A percentile compares a stretch with the other conserved stretches of the same genome.
Evolutionary conservation across 2,797 vertebrate species (phyloP).

Genomic region (Pagetopsis macropterus): DNA sequence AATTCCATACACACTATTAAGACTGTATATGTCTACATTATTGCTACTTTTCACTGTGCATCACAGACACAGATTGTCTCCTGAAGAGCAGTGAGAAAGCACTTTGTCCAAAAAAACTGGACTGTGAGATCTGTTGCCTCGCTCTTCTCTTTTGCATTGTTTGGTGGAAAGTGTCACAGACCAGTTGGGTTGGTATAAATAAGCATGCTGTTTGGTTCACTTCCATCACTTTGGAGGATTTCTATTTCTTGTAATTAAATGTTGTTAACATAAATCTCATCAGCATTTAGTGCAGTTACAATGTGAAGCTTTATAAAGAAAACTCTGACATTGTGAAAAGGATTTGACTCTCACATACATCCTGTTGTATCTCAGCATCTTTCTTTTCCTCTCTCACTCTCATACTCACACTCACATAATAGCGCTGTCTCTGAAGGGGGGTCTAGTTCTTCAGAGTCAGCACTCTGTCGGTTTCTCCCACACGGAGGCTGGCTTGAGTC

Average conservation of each 20-base stretch:
- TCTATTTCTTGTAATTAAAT: conserved; percentile 24
- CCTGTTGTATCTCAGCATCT: conserved; percentile 33
- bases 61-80: conserved; percentile 54
- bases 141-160: conserved; percentile 58
- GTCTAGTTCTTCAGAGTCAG: conserved; percentile 72
- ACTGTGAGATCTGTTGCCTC: conserved; percentile 55
- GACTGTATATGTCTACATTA: neutral
- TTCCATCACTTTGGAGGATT: conserved; percentile 34
- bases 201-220: conserved; percentile 52
- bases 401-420: conserved; percentile 35
- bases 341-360: conserved; percentile 25
- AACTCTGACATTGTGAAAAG: neutral
- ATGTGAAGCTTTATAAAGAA: conserved; percentile 6
- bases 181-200: conserved; percentile 58
- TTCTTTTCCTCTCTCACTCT: conserved; percentile 35
- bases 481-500: conserved; percentile 59
- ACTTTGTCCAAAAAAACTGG: conserved; percentile 34
- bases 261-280: conserved; percentile 11
- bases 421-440: conserved; percentile 56
- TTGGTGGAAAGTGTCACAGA: conserved; percentile 56
- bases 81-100: conserved; percentile 41
- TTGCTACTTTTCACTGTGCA: conserved; percentile 20
- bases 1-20: neutral
- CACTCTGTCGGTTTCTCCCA: conserved; percentile 59
- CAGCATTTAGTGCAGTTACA: conserved; percentile 18